Evolutionary conservation across 1,140 invertebrate species (phyloP).

Genomic region (Danaus melanippus): DNA sequence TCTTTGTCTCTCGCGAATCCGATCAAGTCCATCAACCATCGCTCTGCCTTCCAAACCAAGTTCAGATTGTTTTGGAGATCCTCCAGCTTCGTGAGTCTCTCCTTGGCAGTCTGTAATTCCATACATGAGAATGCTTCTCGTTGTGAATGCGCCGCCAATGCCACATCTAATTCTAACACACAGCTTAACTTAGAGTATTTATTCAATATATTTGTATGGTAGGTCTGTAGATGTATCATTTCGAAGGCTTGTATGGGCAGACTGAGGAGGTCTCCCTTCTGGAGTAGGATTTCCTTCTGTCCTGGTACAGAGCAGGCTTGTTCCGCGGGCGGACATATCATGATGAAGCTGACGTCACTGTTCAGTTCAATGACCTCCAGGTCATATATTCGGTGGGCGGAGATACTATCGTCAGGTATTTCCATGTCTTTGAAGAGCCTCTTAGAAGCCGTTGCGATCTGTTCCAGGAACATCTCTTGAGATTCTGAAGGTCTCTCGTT

Average conservation of each 20-base stretch:
- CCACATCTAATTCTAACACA: conserved; percentile 92
- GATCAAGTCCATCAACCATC: conserved; percentile 96
- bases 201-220: conserved; percentile 89
- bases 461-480: conserved; percentile 84
- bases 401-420: conserved; percentile 77
- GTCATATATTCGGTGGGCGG: conserved; percentile 87
- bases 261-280: conserved; percentile 85
- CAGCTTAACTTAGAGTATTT: conserved; percentile 93
- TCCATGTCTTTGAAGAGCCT: conserved; percentile 87
- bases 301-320: conserved; percentile 92
- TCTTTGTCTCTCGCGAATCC: conserved; percentile 90
- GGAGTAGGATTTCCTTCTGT: conserved; percentile 85
- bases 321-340: conserved; percentile 91
- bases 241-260: conserved; percentile 90
- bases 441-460: conserved; percentile 79
- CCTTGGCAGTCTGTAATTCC: conserved; percentile 88
- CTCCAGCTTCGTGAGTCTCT: conserved; percentile 85
- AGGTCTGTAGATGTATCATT: conserved; percentile 94
- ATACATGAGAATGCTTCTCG: conserved; percentile 93
- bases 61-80: conserved; percentile 88
- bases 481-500: conserved; percentile 77
- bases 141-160: conserved; percentile 91
- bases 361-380: conserved; percentile 93
- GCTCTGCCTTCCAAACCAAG: conserved; percentile 89
- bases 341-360: conserved; percentile 88